Evolutionary conservation across 1,140 invertebrate genomes (phyloP).

Genomic region (Schmidtea mediterranea): DNA sequence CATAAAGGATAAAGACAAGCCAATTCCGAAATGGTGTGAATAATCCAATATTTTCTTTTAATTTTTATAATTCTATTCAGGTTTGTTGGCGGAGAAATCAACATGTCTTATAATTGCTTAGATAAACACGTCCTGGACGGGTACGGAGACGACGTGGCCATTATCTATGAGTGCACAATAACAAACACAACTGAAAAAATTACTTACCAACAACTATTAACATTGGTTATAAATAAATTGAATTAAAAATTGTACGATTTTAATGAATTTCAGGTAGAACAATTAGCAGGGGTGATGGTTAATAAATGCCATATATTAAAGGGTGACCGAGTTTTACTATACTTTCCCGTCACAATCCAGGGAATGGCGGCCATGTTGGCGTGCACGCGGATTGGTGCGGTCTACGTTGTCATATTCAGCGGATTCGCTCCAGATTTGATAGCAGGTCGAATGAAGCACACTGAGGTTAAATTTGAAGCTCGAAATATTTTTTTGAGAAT

Average conservation of each 20-base stretch:
- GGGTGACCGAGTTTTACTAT: conserved; percentile 72
- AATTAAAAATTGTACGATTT: too few relatives aligned
- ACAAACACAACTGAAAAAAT: conserved; percentile 41
- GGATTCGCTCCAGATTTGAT: conserved; percentile 63
- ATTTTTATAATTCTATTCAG: conserved; percentile 27
- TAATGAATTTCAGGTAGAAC: conserved; percentile 42
- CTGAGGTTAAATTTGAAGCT: conserved; percentile 32
- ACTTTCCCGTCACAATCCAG: conserved; percentile 92
- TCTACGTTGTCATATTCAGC: conserved; percentile 43
- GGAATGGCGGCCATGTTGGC: conserved; percentile 72
- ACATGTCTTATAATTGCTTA: conserved; percentile 66
- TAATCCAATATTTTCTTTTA: too few relatives aligned
- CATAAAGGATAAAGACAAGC: too few relatives aligned
- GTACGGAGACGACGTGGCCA: conserved; percentile 43
- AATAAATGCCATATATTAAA: conserved; percentile 32
- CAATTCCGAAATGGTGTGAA: too few relatives aligned
- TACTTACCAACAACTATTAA: conserved; percentile 50
- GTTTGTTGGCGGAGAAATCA: conserved; percentile 64
- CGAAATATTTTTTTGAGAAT: too few relatives aligned
- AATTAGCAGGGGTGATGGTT: conserved; percentile 3
- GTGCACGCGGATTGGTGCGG: conserved; percentile 66
- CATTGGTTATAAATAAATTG: too few relatives aligned
- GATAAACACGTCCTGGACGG: conserved; percentile 58
- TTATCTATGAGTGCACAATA: conserved; percentile 64
- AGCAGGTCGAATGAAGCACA: conserved; percentile 52